Evolutionary conservation across 92 coral and sea anemone genomes (phyloP), one percentile per base, ranked within the genome.

Genomic region (Parazoanthus atlanticus): DNA sequence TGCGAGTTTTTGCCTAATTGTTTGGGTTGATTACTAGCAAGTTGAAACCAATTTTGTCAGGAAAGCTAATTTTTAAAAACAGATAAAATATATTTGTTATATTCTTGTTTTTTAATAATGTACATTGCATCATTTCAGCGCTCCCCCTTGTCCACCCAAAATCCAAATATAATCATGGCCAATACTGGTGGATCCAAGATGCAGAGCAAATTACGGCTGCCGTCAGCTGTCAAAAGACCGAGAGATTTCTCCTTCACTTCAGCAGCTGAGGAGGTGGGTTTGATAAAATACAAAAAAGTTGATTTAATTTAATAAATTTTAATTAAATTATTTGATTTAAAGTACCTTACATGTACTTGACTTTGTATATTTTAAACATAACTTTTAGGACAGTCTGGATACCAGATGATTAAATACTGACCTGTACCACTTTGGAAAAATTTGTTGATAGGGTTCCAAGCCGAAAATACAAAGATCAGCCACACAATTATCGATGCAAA

Each of bases 71-170:
- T 36, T 36, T 36, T 36, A 36, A 36, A 36, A 36, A 36, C 4
- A 36, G 38, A 36, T 36, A 36, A 36, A 2, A 36, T 36, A 36
- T 36, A 36, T 36, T 36, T 36, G 38, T 36, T 36, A 2, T 36
- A 36, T 5, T 36, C 38, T 36, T 2, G 0, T 36, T 36, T 5
- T 36, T 36, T 36, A 36, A 46, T 1, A 46, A 46, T 11, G 1
- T 46, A 9, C 12, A 46, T 46, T 8, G 12, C 12, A 0, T 46
- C 12, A 46, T 46, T 46, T 70, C 85, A 95, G 98, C 93, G 98
- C 32, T 93, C 98, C 5, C 98, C 98, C 26, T 76, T 95, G 71
- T 86, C 95, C 74, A 91, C 98, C 6, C 91, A 92, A 71, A 90
- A 93, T 86, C 96, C 92, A 52, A 95, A 95, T 76, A 81, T 95